Percentiles rank a stretch among this genome's conserved stretches.
Evolutionary conservation across 1,140 invertebrate species (phyloP).

Genomic region (Pomacea maculata): DNA sequence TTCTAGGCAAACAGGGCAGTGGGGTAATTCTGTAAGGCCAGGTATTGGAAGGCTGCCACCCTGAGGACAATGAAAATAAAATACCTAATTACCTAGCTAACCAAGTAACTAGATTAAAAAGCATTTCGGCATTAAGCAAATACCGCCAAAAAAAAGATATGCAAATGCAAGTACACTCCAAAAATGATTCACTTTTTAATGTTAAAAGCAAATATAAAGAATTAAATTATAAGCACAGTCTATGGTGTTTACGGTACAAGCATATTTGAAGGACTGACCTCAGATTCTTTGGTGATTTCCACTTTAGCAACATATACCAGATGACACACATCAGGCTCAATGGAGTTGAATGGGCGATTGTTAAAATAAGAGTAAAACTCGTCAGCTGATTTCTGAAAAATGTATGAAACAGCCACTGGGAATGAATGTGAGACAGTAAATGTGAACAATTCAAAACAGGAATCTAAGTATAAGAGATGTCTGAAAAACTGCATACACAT

Average conservation of each 20-base stretch:
- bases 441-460: no score
- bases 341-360: constrained; percentile 88
- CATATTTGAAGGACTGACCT: constrained; percentile 66
- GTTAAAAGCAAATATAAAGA: not conserved
- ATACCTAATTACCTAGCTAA: not conserved
- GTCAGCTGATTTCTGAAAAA: constrained; percentile 78
- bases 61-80: constrained; percentile 37
- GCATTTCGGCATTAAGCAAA: not conserved
- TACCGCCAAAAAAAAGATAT: not conserved
- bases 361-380: constrained; percentile 95
- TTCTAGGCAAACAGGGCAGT: constrained; percentile 96
- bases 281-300: constrained; percentile 75
- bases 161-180: not conserved
- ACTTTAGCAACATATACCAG: constrained; percentile 94
- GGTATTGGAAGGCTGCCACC: constrained; percentile 60
- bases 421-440: no score
- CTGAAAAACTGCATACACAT: no score
- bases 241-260: not conserved
- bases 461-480: no score
- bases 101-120: not conserved
- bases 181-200: not conserved
- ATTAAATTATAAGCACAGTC: not conserved
- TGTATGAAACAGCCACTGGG: not conserved
- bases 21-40: constrained; percentile 93
- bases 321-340: constrained; percentile 91